Evolutionary conservation across 1,140 invertebrate species (phyloP), one percentile per base, ranked within the genome.

Genomic region (Paralvinella palmiformis): DNA sequence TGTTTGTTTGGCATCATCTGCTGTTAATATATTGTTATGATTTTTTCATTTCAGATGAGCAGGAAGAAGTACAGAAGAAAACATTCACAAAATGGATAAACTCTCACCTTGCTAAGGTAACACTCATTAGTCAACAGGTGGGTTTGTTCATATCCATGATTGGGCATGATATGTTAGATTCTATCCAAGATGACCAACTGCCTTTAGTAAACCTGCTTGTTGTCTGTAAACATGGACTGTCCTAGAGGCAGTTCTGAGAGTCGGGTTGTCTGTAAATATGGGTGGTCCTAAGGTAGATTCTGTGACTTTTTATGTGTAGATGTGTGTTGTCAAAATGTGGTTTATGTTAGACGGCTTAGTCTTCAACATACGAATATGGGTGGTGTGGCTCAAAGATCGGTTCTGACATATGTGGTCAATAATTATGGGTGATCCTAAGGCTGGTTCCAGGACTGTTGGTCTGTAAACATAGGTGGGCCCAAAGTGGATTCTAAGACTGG

Each of bases 11-110:
- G n/a, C 37, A n/a, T 41, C 37, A n/a, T 41, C 37, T 41, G 10
- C 37, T 41, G 37, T 41, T 10, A n/a, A 41, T 41, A 41, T 41
- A 41, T n/a, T 41, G 37, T 41, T 10, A 10, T 58, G 24, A 10
- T 58, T 45, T 10, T 37, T 62, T 45, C 59, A 35, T 77, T 78
- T 44, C 69, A 79, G 78, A 77, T 73, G 95, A 98, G 81, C 84
- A 91, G 72, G 91, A 95, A 80, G 91, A 94, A 80, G 90, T 94
- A 63, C 92, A 95, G 79, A 94, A 93, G 83, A 94, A 94, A 82
- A 94, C 92, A 1, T 95, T 94, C 78, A 89, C 91, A 36, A 95
- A 94, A 86, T 95, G 92, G 92, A 93, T 95, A 69, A 95, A 95
- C 81, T 91, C 91, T 48, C 91, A 94, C 61, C 66, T 78, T 29